Conservation (phyloP, 2,113 vertebrate species). For the Cyphomyrus plagiostoma region DNA sequence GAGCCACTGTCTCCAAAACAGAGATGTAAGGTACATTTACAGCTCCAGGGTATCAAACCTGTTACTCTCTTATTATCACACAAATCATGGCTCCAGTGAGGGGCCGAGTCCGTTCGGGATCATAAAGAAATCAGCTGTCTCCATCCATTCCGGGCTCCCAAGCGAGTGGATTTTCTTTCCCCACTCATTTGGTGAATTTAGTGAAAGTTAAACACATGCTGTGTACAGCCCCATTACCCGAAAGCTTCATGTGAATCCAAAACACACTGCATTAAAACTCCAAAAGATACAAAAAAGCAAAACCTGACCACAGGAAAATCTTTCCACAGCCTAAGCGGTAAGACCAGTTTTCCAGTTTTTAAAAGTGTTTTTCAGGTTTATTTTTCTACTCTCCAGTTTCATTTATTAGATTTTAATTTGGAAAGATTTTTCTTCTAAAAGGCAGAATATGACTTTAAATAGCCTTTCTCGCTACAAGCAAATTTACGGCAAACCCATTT, state of each 20-base stretch:
- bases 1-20: neutral
- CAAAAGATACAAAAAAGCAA: neutral
- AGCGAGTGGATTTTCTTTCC: neutral
- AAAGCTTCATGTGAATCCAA: neutral
- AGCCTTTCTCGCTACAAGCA: neutral
- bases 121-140: neutral
- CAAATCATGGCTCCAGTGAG: neutral
- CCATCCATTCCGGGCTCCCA: neutral
- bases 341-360: conserved; percentile 6
- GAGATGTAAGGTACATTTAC: neutral
- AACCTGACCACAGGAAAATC: neutral
- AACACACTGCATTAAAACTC: neutral
- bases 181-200: neutral
- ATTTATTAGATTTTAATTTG: conserved; percentile 18
- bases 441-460: neutral
- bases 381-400: neutral
- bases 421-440: neutral
- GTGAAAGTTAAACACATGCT: neutral
- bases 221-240: neutral
- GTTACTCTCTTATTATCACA: neutral
- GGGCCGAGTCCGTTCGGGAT: neutral
- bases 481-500: neutral
- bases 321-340: conserved; percentile 3
- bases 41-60: neutral
- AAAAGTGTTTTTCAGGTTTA: conserved; percentile 16